These are phyloP conservation scores for Drosophila orena DNA, from an alignment of 1,140 invertebrate species.

Conservation along the genomic window DNA sequence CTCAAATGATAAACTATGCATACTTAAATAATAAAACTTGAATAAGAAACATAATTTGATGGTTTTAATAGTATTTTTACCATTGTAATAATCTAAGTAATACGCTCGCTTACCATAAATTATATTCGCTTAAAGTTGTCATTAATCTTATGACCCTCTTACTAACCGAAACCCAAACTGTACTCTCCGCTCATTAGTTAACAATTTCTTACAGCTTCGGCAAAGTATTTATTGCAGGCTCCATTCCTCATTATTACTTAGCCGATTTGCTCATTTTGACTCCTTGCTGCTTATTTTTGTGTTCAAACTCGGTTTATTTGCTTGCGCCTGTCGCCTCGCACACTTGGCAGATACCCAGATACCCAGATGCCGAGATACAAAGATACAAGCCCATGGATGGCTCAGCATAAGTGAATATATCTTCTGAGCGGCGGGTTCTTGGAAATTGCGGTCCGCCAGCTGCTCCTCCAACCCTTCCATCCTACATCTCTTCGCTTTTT, in stretches of 20 bases:
- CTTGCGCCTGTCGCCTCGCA: slow-evolving; percentile 55
- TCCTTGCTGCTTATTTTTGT: slow-evolving; percentile 31
- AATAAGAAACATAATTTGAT: no score
- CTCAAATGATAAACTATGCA: no score
- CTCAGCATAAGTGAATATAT: slow-evolving; percentile 44
- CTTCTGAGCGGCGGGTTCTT: slow-evolving; percentile 64
- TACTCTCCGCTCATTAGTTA: background rate
- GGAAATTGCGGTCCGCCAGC: slow-evolving; percentile 62
- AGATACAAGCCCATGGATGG: slow-evolving; percentile 19
- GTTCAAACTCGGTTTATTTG: slow-evolving; percentile 51
- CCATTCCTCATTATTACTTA: slow-evolving; percentile 58
- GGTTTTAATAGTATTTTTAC: no score
- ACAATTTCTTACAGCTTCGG: slow-evolving; percentile 2
- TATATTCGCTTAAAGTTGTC: slow-evolving; percentile 5
- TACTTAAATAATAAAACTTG: no score
- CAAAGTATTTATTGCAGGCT: slow-evolving; percentile 25
- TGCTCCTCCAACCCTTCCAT: slow-evolving; percentile 24
- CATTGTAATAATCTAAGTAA: no score
- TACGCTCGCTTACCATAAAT: background rate
- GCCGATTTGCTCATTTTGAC: slow-evolving; percentile 57
- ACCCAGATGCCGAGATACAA: slow-evolving; percentile 37
- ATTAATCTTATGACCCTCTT: slow-evolving; percentile 21
- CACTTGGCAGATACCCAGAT: slow-evolving; percentile 21
- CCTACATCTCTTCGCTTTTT: slow-evolving; percentile 13
- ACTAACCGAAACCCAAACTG: slow-evolving; percentile 15